Conservation (phyloP, 2,888 invertebrate genomes). For the Drymonia ruficornis region DNA sequence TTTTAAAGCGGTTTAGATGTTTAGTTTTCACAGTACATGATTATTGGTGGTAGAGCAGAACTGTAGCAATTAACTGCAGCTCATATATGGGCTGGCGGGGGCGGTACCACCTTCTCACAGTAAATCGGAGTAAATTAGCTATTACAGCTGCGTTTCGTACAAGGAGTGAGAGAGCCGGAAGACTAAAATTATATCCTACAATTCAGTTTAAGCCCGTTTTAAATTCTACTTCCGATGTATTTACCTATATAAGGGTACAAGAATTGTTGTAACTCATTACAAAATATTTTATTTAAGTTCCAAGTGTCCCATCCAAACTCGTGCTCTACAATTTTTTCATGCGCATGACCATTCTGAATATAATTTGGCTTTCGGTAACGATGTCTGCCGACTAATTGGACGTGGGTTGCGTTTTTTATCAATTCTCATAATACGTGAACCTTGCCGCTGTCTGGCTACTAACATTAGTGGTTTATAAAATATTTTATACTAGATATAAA, state of each 20-base stretch:
- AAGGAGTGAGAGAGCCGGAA: too few relatives aligned
- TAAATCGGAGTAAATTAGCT: too few relatives aligned
- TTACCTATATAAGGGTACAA: background rate
- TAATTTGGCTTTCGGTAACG: slow-evolving; percentile 38
- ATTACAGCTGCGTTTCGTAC: too few relatives aligned
- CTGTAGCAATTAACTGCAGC: too few relatives aligned
- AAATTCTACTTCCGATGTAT: background rate
- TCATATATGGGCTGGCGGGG: too few relatives aligned
- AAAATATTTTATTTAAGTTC: background rate
- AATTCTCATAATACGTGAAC: slow-evolving; percentile 4
- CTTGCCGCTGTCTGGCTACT: slow-evolving; percentile 4
- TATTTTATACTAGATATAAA: background rate
- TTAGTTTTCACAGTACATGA: too few relatives aligned
- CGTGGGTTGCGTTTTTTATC: slow-evolving; percentile 40
- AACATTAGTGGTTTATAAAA: background rate
- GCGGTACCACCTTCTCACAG: too few relatives aligned
- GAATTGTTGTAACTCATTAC: background rate
- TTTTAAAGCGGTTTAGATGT: background rate
- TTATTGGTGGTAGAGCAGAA: too few relatives aligned
- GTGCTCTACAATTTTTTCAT: slow-evolving; percentile 30
- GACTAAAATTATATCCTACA: too few relatives aligned
- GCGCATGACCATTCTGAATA: slow-evolving; percentile 34
- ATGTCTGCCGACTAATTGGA: slow-evolving; percentile 44
- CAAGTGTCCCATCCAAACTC: slow-evolving; percentile 9
- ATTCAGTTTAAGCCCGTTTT: background rate